These are phyloP conservation scores for Hymenochirus boettgeri DNA, from an alignment of 2,113 vertebrate genomes.

Conservation along the genomic window DNA sequence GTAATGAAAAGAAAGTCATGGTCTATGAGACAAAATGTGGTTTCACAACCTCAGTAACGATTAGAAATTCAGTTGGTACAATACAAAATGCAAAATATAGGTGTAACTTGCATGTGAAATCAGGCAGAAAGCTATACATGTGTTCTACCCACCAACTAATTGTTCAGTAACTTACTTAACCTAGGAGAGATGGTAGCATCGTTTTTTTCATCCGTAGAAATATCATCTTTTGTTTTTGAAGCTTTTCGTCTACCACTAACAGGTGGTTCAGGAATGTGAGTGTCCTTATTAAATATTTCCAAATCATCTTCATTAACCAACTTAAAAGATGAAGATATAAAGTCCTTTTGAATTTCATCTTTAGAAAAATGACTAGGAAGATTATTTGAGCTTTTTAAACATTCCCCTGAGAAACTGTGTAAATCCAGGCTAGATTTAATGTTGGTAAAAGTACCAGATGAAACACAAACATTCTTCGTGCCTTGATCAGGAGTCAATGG, in stretches of 20 bases:
- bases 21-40: too few relatives aligned
- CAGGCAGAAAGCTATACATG: too few relatives aligned
- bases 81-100: too few relatives aligned
- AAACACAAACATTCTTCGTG: conserved; percentile 69
- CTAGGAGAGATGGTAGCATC: conserved; percentile 21
- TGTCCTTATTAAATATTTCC: conserved; percentile 43
- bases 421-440: conserved; percentile 27
- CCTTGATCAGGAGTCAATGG: conserved; percentile 49
- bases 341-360: conserved; percentile 31
- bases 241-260: conserved; percentile 72
- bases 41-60: too few relatives aligned
- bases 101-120: too few relatives aligned
- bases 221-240: conserved; percentile 43
- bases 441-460: conserved; percentile 53
- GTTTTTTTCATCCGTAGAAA: conserved; percentile 24
- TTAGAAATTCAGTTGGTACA: too few relatives aligned
- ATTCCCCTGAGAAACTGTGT: conserved; percentile 43
- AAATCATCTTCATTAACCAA: conserved; percentile 46
- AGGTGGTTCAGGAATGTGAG: conserved; percentile 53
- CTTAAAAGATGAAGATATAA: conserved; percentile 10
- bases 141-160: too few relatives aligned
- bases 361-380: conserved; percentile 41
- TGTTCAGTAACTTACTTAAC: conserved; percentile 55
- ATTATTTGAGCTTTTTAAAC: conserved; percentile 48
- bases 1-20: too few relatives aligned